Evolutionary conservation across 2,797 vertebrate genomes (phyloP), one percentile per base, ranked within the genome.

Genomic region (Apogon talboti): DNA sequence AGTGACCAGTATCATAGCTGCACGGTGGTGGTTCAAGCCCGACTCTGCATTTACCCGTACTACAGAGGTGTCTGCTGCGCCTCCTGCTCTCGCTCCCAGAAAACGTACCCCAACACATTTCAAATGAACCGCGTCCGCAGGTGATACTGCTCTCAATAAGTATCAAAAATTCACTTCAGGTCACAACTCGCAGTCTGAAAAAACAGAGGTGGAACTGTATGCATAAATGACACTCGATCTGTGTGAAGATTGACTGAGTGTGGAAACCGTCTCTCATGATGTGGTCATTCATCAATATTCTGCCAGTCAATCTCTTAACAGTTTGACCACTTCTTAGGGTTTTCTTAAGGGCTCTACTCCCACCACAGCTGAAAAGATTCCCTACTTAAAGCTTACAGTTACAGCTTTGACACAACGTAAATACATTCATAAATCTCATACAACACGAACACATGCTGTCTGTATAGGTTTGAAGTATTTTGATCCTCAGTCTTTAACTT

Each of bases 1-100:
- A 82, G 59, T 16, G 90, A 94, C 79, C 87, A 92, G 88, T 91
- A 94, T 65, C 89, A 89, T 58, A 94, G 92, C 83, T 94, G 93
- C 19, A 61, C 87, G 77, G 83, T 94, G 76, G 93, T 94, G 80
- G 89, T 94, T 57, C 92, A 93, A 81, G 92, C 93, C 19, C 74
- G 87, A 52, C 84, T 94, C 49, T 94, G 93, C 47, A 71, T 94
- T 48, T 94, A 94, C 66, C 65, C 87, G 0, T 94, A 94, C 85
- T 94, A 94, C 79, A 90, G 79, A 64, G 81, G 76, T 1, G 85
- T 92, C 30, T 94, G 93, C 87, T 94, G 93, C 2, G 67, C 81
- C 1, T 92, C 93, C 44, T 94, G 93, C 68, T 73, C 78, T 16
- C 79, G 28, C 0, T 64, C 69, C 28, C 65, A 77, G 30, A 81